Evolutionary conservation across 2,797 vertebrate genomes (phyloP), one percentile per base, ranked within the genome.

Genomic region (Pseudochirops corinnae): DNA sequence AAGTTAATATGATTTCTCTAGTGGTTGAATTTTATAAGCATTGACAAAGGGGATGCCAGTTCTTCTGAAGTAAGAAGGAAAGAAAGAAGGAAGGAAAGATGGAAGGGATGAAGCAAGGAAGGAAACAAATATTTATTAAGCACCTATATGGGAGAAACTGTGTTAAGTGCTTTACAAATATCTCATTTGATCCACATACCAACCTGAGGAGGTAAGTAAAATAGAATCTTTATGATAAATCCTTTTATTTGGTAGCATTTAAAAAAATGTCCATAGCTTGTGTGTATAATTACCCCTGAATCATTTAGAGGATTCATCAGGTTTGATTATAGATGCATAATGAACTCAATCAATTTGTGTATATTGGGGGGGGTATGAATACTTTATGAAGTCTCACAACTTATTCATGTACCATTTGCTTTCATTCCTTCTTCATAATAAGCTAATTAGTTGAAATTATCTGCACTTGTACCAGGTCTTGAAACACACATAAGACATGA

Each of bases 401-500:
- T 98, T 98, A 98, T 98, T 99, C 98, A 98, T 98, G 98, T 99
- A 98, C 97, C 98, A 98, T 99, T 99, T 98, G 98, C 98, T 99
- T 98, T 98, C 98, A 98, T 98, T 98, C 98, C 97, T 98, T 98
- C 98, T 97, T 98, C 98, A 98, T 98, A 98, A 98, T 98, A 98
- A 99, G 98, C 98, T 98, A 98, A 99, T 99, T 99, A 99, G 98
- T 98, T 98, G 98, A 98, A 98, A 99, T 98, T 98, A 99, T 99
- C 99, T 99, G 98, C 98, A 98, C 98, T 98, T 98, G 98, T 98
- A 98, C 98, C 98, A 98, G 97, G 98, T 98, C 98, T 98, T 97
- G 98, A 98, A 98, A 98, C 98, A 98, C 98, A 98, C 98, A 98
- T 98, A 98, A 98, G 98, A 98, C 98, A 98, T 98, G 98, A 98